phyloP scores from a whole-genome alignment of 2,888 invertebrate species.

The Fragum sueziense region DNA sequence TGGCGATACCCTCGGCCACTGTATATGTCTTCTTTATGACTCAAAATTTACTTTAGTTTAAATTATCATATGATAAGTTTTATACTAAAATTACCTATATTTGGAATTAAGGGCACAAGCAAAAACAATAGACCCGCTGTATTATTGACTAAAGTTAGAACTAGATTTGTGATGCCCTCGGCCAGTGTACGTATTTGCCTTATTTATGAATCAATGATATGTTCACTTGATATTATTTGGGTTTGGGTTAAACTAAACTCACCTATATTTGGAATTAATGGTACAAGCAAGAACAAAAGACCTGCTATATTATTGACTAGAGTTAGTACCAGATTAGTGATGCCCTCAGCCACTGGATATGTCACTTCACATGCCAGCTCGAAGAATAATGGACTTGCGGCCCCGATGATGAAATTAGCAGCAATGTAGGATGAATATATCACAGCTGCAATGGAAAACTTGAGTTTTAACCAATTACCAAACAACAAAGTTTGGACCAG shows the following conservation, averaged over 20 bases:
- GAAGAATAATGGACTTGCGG: slow-evolving; percentile 65
- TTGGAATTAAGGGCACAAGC: slow-evolving; percentile 65
- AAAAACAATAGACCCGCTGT: slow-evolving; percentile 69
- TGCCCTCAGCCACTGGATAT: slow-evolving; percentile 71
- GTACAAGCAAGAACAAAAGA: slow-evolving; percentile 66
- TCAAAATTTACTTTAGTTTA: neutral
- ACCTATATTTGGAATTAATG: slow-evolving; percentile 69
- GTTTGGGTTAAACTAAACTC: slow-evolving; percentile 17
- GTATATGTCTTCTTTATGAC: neutral
- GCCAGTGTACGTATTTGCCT: no score
- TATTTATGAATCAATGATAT: no score
- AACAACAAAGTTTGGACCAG: no score
- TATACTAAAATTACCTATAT: slow-evolving; percentile 65
- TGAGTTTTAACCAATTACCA: no score
- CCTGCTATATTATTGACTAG: slow-evolving; percentile 69
- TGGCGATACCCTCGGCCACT: no score
- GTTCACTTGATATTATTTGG: no score
- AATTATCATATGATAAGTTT: no score
- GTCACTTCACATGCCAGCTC: slow-evolving; percentile 71
- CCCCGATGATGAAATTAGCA: slow-evolving; percentile 55
- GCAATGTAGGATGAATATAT: slow-evolving; percentile 63
- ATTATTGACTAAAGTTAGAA: slow-evolving; percentile 70
- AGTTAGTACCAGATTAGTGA: slow-evolving; percentile 72
- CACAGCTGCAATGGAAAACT: slow-evolving; percentile 57
- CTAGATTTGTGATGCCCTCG: slow-evolving; percentile 71